Base-by-base conservation (phyloP, 2,113 vertebrate species). In the Phaethon lepturus region DNA sequence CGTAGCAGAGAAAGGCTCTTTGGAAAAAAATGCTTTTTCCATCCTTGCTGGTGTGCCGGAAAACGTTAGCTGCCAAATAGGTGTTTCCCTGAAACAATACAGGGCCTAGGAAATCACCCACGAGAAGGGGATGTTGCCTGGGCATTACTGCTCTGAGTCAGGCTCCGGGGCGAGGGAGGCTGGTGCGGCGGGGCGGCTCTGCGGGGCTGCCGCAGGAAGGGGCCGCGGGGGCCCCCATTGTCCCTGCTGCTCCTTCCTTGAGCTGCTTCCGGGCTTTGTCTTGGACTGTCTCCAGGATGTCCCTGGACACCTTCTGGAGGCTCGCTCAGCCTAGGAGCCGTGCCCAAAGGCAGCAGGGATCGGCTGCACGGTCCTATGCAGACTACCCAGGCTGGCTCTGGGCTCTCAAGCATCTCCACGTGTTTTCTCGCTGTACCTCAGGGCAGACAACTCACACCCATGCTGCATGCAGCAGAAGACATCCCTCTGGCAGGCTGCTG, bases 381-480 rank as follows among this genome's bases (percentile, higher is more conserved):
- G 56, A 13, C 69, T 0, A 0, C 24, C 23, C 44, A 0, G 0
- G 15, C 33, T 79, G 40, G 18, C 35, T 83, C 44, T 72, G 23
- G 0, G 0, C 18, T 50, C 18, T 31, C 11, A 5, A 73, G 28
- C 53, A 66, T 86, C 72, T 38, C 22, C 50, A 45, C 0, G 0
- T 8, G 17, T n/a, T 76, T 69, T 69, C 68, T 42, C 50, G 49
- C 17, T 76, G 50, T 33, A 38, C 24, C 17, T 80, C 45, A 49
- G 55, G 63, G 50, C 19, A 18, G 25, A 58, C 20, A 33, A 6
- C 66, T 82, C 62, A 15, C 24, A n/a, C 16, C 35, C 40, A 9
- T 2, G 19, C 19, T 42, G 44, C 24, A 38, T 4, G 16, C 35
- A 47, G 58, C 50, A 49, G 81, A 56, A 82, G 60, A 49, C 35